Conservation (phyloP, 2,113 vertebrate genomes). For the Poeciliopsis occidentalis region DNA sequence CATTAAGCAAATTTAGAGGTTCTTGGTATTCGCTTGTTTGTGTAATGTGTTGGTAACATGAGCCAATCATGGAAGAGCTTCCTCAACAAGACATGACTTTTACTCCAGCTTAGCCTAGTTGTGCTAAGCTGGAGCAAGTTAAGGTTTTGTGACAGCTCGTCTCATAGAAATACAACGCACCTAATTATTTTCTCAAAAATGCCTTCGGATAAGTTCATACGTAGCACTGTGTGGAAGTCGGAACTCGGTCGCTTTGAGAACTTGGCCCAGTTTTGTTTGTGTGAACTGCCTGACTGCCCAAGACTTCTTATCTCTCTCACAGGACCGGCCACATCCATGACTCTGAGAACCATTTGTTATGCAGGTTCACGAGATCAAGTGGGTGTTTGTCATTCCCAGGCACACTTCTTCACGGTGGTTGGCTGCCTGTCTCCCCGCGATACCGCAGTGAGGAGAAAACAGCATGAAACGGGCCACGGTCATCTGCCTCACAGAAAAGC, state of each 20-base stretch:
- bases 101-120: neutral
- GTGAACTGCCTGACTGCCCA: constrained; percentile 29
- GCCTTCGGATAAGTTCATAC: neutral
- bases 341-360: constrained; percentile 51
- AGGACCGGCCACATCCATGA: constrained; percentile 16
- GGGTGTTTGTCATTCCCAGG: constrained; percentile 58
- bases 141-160: neutral
- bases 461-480: constrained; percentile 46
- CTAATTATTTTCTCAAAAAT: neutral
- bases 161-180: neutral
- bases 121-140: neutral
- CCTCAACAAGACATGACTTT: neutral
- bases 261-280: constrained; percentile 8
- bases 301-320: constrained; percentile 16
- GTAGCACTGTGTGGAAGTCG: neutral
- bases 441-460: constrained; percentile 54
- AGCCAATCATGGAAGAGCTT: neutral
- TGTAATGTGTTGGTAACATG: neutral
- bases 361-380: constrained; percentile 68
- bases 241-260: neutral
- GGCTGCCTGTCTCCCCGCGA: constrained; percentile 54
- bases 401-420: constrained; percentile 57
- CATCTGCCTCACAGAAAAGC: constrained; percentile 29
- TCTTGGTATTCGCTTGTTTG: no score
- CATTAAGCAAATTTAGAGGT: no score